These are phyloP conservation scores for Masticophis lateralis DNA, from an alignment of 2,797 vertebrate species.

Conservation along the genomic window DNA sequence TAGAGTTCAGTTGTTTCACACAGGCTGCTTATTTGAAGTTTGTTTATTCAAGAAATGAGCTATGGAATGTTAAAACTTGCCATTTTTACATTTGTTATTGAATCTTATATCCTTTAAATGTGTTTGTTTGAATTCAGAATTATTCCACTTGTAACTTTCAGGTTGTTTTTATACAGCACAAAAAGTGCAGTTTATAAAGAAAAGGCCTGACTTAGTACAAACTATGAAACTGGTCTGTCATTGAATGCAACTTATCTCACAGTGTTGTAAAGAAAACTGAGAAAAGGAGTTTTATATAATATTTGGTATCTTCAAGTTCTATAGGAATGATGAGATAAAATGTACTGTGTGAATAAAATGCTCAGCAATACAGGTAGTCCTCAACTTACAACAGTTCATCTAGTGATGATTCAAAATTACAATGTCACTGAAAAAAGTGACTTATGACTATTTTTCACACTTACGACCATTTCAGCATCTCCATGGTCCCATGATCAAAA, in stretches of 20 bases:
- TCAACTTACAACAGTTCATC: not conserved
- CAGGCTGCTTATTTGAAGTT: not conserved
- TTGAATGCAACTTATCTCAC: not conserved
- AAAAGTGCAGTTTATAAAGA: not conserved
- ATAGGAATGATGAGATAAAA: not conserved
- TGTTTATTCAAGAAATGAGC: not conserved
- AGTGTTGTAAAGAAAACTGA: not conserved
- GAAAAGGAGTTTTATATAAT: not conserved
- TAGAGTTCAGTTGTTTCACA: not conserved
- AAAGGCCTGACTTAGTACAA: not conserved
- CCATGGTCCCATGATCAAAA: not conserved
- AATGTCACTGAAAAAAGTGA: not conserved
- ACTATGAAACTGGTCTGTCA: not conserved
- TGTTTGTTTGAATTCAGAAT: not conserved
- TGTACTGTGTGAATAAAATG: not conserved
- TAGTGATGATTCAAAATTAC: not conserved
- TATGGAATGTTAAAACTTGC: not conserved
- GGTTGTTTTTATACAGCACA: accelerated
- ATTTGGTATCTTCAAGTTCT: not conserved
- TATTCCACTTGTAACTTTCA: not conserved
- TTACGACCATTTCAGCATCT: not conserved
- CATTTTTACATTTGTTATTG: not conserved
- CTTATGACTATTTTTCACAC: not conserved
- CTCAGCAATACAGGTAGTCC: not conserved
- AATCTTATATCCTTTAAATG: accelerated